phyloP scores from a whole-genome alignment of 1,140 invertebrate species.

The Aphidius ervi region DNA sequence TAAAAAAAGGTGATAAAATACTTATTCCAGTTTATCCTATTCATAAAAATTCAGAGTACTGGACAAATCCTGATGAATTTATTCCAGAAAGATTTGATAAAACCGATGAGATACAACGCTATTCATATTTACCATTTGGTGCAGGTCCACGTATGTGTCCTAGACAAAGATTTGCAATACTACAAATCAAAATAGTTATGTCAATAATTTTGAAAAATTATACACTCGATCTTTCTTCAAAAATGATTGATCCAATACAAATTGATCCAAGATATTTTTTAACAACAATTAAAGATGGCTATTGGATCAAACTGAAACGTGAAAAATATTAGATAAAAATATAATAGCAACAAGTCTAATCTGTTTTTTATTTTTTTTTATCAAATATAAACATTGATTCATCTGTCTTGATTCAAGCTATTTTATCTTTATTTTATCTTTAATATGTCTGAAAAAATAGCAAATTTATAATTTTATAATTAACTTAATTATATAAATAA shows the following conservation, averaged over 20 bases:
- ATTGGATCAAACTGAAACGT: slow-evolving; percentile 7
- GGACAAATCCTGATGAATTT: slow-evolving; percentile 60
- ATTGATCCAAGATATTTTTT: slow-evolving; percentile 18
- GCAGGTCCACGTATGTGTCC: slow-evolving; percentile 58
- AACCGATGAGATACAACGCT: slow-evolving; percentile 38
- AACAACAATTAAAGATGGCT: neutral
- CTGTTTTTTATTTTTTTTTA: no score
- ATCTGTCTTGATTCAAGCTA: no score
- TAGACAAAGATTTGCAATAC: slow-evolving; percentile 50
- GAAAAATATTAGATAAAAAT: no score
- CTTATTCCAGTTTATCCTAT: slow-evolving; percentile 41
- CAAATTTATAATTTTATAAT: no score
- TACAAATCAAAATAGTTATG: slow-evolving; percentile 50
- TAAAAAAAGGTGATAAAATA: slow-evolving; percentile 35
- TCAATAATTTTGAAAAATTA: slow-evolving; percentile 42
- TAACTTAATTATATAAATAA: no score
- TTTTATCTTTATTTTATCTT: no score
- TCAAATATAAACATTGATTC: no score
- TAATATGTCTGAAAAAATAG: no score
- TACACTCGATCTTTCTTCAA: slow-evolving; percentile 29
- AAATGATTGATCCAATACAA: slow-evolving; percentile 27
- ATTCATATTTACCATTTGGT: slow-evolving; percentile 58
- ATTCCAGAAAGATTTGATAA: slow-evolving; percentile 63
- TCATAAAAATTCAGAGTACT: slow-evolving; percentile 54
- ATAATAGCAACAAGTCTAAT: no score